These are phyloP conservation scores for Camelus dromedarius DNA, from an alignment of 2,113 vertebrate genomes.

Conservation along the genomic window DNA sequence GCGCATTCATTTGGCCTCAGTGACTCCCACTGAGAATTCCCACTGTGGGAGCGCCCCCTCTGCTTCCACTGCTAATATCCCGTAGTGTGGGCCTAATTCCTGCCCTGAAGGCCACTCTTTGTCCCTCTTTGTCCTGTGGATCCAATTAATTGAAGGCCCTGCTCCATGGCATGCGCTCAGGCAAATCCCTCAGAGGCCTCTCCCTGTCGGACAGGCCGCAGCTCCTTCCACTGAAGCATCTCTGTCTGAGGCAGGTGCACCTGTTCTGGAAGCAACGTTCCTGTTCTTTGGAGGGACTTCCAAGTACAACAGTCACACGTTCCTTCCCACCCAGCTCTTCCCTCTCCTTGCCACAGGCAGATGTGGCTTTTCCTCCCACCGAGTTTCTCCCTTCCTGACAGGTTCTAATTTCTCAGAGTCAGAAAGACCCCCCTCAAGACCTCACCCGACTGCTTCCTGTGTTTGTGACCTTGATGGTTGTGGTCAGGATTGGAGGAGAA, in stretches of 20 bases:
- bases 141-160: not conserved
- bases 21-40: not conserved
- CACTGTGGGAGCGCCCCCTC: fast-evolving
- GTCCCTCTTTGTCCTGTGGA: not conserved
- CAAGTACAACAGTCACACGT: not conserved
- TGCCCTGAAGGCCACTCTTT: not conserved
- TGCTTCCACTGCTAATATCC: not conserved
- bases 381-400: not conserved
- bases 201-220: not conserved
- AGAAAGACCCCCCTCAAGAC: not conserved
- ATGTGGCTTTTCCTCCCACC: not conserved
- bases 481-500: not conserved
- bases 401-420: not conserved
- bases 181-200: not conserved
- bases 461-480: not conserved
- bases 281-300: not conserved
- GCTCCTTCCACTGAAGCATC: not conserved
- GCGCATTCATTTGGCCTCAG: not conserved
- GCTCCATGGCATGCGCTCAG: not conserved
- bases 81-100: not conserved
- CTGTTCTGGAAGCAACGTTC: not conserved
- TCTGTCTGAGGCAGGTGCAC: not conserved
- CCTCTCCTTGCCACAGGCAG: not conserved
- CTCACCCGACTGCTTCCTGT: not conserved
- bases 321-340: not conserved